Percentiles rank a stretch among this genome's conserved stretches.
phyloP scores from a whole-genome alignment of 2,888 invertebrate species.

The Clostera curtula region DNA sequence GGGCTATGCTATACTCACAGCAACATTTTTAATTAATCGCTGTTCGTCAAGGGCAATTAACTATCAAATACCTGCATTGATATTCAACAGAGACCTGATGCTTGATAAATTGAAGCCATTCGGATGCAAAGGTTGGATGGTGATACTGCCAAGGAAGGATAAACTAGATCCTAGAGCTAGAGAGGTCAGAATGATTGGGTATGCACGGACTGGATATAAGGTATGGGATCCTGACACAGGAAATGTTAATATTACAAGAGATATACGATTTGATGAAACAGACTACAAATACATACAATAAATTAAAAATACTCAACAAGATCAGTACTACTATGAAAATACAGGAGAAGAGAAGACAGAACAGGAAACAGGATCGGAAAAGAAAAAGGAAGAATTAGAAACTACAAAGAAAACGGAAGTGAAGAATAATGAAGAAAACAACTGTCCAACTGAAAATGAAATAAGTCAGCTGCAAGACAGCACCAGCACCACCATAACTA shows the following conservation, averaged over 20 bases:
- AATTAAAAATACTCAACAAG: no score
- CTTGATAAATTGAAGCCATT: not conserved
- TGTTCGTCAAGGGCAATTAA: not conserved
- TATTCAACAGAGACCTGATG: not conserved
- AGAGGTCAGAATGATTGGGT: not conserved
- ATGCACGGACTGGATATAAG: not conserved
- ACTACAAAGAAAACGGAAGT: no score
- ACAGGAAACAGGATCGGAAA: no score
- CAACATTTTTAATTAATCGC: slow-evolving; percentile 2
- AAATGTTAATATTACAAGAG: not conserved
- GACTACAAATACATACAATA: not conserved
- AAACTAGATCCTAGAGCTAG: not conserved
- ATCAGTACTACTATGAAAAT: no score
- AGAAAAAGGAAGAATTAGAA: no score
- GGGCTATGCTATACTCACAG: slow-evolving; percentile 3
- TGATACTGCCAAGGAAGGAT: not conserved
- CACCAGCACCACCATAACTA: no score
- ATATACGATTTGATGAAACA: not conserved
- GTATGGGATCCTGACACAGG: not conserved
- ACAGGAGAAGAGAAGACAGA: no score
- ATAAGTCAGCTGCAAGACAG: no score
- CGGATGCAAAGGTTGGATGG: not conserved
- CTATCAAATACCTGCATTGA: not conserved
- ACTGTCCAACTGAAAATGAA: no score
- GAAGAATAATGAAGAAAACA: no score